phyloP scores from a whole-genome alignment of 2,888 invertebrate species.

The Dryobota labecula region DNA sequence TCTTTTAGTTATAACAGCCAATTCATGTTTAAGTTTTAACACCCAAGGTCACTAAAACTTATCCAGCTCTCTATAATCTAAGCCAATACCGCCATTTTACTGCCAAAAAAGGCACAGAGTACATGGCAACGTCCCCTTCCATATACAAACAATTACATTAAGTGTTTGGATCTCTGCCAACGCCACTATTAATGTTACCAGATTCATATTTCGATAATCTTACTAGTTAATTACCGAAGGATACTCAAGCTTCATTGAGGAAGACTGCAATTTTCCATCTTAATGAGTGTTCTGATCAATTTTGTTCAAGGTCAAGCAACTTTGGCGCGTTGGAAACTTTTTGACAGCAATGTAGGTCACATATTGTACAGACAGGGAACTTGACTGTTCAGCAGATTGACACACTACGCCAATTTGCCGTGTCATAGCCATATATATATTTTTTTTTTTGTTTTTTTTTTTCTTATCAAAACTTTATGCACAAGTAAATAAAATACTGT shows the following conservation, averaged over 20 bases:
- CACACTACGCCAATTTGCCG: not conserved
- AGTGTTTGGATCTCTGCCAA: constrained; percentile 69
- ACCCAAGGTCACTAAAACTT: not conserved
- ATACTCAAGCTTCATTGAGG: constrained; percentile 35
- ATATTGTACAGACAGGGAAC: not conserved
- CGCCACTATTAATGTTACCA: constrained; percentile 52
- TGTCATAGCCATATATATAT: too few relatives aligned
- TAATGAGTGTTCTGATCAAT: constrained; percentile 20
- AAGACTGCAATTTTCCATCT: constrained; percentile 1
- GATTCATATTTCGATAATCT: constrained; percentile 67
- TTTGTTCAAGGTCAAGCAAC: constrained; percentile 11
- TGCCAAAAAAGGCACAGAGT: constrained; percentile 53
- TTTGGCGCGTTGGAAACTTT: not conserved
- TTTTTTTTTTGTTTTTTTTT: too few relatives aligned
- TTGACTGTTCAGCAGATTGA: not conserved
- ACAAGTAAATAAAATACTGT: too few relatives aligned
- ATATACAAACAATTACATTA: constrained; percentile 75
- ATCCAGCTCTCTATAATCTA: constrained; percentile 36
- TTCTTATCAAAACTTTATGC: too few relatives aligned
- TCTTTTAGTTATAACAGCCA: not conserved
- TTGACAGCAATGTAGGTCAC: not conserved
- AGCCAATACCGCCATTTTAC: constrained; percentile 21
- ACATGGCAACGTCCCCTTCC: constrained; percentile 60
- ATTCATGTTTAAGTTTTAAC: not conserved
- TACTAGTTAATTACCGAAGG: constrained; percentile 48